Evolutionary conservation across 2,113 vertebrate species (phyloP), one percentile per base, ranked within the genome.

Genomic region (Tupaia tana): DNA sequence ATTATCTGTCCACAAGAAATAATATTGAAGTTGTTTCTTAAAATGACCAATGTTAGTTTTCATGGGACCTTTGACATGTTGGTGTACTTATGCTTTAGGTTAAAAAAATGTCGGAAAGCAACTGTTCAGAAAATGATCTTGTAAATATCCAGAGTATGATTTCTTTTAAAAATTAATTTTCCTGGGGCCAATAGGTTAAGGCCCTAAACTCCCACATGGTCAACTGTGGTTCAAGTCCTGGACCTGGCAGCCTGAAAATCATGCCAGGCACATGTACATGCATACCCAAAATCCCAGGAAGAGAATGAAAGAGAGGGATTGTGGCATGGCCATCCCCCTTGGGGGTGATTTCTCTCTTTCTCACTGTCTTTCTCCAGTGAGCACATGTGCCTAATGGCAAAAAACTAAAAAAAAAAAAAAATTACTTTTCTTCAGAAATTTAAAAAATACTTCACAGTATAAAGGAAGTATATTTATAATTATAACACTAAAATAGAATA

Each of bases 371-470:
- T 43, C 43, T 43, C 43, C 43, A 43, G 43, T 43, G 43, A 43
- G 43, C 43, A 43, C 43, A 43, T 43, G 43, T 43, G 43, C 43
- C 43, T 6, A 43, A 43, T 43, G 43, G 43, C 43, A 43, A 43
- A 43, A 43, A 43, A 3, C 43, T 43, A 43, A 43, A 43, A 43
- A 43, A 43, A 43, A 43, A 43, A 43, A 86, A 85, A 91, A 79
- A 75, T 27, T 64, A 86, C 80, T 85, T 83, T 90, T n/a, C 83
- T 95, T 92, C 7, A 91, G 91, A 94, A 90, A 89, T 89, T 84
- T 95, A 3, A 84, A 93, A 96, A 86, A 78, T 54, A 43, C 18
- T 75, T 79, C 70, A 69, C 54, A 77, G 6, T 71, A 24, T 80
- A 88, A 81, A 64, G 64, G 58, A 78, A 59, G 56, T 22, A 95